These are phyloP conservation scores for Labia minor DNA, from an alignment of 2,888 invertebrate species.

Conservation along the genomic window DNA sequence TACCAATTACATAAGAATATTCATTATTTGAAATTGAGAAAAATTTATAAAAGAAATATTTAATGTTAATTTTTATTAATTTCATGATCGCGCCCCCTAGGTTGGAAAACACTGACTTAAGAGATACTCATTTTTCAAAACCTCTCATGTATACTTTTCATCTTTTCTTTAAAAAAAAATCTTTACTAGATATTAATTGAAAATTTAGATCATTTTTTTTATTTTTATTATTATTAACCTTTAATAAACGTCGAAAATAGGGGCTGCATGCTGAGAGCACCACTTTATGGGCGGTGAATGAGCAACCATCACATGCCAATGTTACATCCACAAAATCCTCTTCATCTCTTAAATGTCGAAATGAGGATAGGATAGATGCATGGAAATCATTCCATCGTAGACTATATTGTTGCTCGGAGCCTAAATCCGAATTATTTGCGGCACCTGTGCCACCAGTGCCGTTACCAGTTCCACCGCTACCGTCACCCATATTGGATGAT, in stretches of 20 bases:
- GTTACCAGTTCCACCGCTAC: conserved; percentile 18
- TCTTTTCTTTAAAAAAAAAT: too few relatives aligned
- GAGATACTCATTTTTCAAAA: too few relatives aligned
- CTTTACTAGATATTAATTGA: too few relatives aligned
- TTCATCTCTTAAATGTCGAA: conserved; percentile 76
- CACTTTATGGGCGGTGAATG: conserved; percentile 81
- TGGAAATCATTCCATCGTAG: conserved; percentile 93
- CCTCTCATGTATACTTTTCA: too few relatives aligned
- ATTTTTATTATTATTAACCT: conserved; percentile 39
- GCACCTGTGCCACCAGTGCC: conserved; percentile 19
- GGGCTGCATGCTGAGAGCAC: conserved; percentile 89
- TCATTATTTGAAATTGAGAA: too few relatives aligned
- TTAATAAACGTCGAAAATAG: conserved; percentile 76
- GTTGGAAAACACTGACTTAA: too few relatives aligned
- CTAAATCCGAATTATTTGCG: conserved; percentile 22
- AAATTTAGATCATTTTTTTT: too few relatives aligned
- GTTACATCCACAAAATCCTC: conserved; percentile 91
- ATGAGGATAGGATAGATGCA: conserved; percentile 79
- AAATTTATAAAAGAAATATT: too few relatives aligned
- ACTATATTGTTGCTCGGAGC: conserved; percentile 74
- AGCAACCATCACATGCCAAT: conserved; percentile 79
- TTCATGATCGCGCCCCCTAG: too few relatives aligned
- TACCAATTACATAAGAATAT: too few relatives aligned
- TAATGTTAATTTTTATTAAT: too few relatives aligned
- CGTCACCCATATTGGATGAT: conserved; percentile 17